A percentile compares a stretch with the other conserved stretches of the same genome.
These are phyloP conservation scores for Sterna hirundo DNA, from an alignment of 2,113 vertebrate species.

Conservation along the genomic window DNA sequence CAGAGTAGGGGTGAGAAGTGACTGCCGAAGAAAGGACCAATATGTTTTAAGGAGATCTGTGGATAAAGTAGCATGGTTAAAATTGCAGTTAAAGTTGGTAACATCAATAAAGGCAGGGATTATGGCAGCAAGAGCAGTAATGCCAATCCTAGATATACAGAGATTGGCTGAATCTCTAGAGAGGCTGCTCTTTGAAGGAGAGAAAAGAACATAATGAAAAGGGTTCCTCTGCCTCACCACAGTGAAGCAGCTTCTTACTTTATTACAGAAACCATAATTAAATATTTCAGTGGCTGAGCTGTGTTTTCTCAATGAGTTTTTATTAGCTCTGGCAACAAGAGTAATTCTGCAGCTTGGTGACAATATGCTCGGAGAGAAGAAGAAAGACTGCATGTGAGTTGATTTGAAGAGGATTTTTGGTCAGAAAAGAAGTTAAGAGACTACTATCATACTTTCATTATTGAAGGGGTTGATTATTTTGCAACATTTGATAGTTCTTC, in stretches of 20 bases:
- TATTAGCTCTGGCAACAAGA: background rate
- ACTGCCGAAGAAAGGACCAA: background rate
- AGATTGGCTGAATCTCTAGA: background rate
- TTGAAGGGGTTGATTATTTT: background rate
- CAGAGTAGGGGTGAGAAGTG: background rate
- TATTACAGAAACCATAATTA: background rate
- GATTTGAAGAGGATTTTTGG: background rate
- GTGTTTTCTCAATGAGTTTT: background rate
- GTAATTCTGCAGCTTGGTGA: background rate
- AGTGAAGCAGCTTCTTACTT: background rate
- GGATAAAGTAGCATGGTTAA: background rate
- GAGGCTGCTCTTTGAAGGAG: conserved; percentile 9
- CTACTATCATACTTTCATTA: background rate
- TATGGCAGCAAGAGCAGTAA: background rate
- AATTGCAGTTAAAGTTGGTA: background rate
- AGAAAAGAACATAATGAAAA: background rate
- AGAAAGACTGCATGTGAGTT: background rate
- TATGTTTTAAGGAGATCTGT: conserved; percentile 11
- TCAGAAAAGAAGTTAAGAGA: background rate
- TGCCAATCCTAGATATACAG: background rate
- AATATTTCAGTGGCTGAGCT: background rate
- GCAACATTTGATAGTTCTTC: background rate
- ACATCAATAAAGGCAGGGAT: conserved; percentile 20
- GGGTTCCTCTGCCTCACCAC: background rate
- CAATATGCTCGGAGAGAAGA: background rate